These are phyloP conservation scores for Tryphoninae sp. DNA, from an alignment of 2,888 invertebrate genomes.

Conservation along the genomic window DNA sequence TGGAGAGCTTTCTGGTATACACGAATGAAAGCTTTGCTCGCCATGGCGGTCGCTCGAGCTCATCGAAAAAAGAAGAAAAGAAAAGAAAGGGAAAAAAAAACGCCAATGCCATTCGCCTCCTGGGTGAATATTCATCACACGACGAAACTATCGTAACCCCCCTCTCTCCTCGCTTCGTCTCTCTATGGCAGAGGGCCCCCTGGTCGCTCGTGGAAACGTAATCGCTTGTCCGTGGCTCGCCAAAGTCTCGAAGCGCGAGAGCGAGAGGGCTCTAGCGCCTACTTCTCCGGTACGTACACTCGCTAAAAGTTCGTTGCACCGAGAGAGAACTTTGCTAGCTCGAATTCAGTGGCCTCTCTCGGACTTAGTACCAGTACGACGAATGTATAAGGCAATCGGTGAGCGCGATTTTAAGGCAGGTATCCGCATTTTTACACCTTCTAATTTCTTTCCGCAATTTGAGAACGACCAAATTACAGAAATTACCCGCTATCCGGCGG, in stretches of 20 bases:
- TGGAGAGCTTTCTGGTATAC: not conserved
- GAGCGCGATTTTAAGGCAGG: not conserved
- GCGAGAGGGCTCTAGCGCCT: conserved; percentile 11
- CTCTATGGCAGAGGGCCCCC: conserved; percentile 31
- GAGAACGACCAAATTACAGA: no score
- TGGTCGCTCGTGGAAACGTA: conserved; percentile 60
- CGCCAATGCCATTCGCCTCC: conserved; percentile 51
- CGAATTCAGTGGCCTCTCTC: conserved; percentile 27
- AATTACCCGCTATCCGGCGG: no score
- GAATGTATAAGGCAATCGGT: not conserved
- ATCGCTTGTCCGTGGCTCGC: conserved; percentile 57
- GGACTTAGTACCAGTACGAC: conserved; percentile 15
- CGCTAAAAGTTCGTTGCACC: conserved; percentile 58
- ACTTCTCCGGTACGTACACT: conserved; percentile 27
- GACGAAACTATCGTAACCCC: conserved; percentile 31
- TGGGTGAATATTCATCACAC: conserved; percentile 61
- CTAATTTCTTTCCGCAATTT: no score
- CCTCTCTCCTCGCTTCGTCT: conserved; percentile 7
- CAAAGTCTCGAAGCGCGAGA: conserved; percentile 45
- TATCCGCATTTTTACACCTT: not conserved
- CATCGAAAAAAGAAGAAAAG: no score
- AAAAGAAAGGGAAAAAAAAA: conserved; percentile 3
- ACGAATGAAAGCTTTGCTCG: conserved; percentile 10
- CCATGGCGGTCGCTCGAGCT: conserved; percentile 10
- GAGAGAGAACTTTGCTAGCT: conserved; percentile 42